Evolutionary conservation across 1,140 invertebrate species (phyloP), one percentile per base, ranked within the genome.

Genomic region (Cheumatopsyche charites): DNA sequence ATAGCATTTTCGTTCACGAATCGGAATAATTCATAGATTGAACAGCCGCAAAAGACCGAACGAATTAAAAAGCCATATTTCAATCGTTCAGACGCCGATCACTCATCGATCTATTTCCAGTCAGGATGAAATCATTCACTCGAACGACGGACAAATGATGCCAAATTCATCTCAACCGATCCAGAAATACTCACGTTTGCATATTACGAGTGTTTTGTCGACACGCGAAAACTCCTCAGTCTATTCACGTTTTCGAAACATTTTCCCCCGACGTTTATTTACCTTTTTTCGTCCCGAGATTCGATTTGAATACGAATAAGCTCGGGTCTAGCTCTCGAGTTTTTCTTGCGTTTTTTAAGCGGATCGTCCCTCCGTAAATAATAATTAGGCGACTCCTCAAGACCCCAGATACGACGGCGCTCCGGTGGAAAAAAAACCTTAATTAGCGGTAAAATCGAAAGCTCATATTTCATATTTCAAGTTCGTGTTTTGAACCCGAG

Each of bases 361-460:
- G 26, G 62, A 65, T 5, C 15, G 15, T 19, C 19, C 63, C 63
- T 68, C 17, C 47, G 23, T 68, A 68, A 68, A 68, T 68, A 68
- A 68, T 68, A 68, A 68, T 68, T 68, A 68, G 43, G 12, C 66
- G 45, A 36, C 29, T 36, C 29, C 29, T 9, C 3, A 36, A 36
- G 9, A 3, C 29, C 29, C 29, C 3, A 9, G 29, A 36, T 52
- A 23, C n/a, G 25, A 52, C 11, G 65, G 15, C 23, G 63, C 11
- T 15, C 43, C 12, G 12, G 55, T 7, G 21, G 4, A 58, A 25
- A 23, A 58, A 58, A 26, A 68, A 47, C 47, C 47, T 68, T 68
- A 68, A 68, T 68, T 68, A 68, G 66, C 49, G 66, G 66, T 68
- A 68, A 68, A 68, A 68, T 68, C 47, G 66, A 68, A 68, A 68